Conservation (phyloP, 2,113 vertebrate genomes). For the Eretmochelys imbricata region DNA sequence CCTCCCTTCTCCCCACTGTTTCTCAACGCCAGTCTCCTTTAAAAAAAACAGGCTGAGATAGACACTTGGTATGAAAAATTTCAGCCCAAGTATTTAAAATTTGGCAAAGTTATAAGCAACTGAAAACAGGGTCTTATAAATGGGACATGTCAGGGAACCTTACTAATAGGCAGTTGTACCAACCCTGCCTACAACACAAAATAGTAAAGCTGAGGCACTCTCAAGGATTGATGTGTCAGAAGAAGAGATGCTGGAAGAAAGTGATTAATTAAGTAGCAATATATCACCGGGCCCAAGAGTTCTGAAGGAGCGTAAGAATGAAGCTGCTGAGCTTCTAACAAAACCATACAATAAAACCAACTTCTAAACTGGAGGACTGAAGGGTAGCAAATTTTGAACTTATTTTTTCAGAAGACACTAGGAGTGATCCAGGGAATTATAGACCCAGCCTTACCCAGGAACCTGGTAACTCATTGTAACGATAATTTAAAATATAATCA, state of each 20-base stretch:
- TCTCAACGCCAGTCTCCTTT: background rate
- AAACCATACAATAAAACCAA: slow-evolving; percentile 23
- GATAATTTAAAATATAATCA: slow-evolving; percentile 54
- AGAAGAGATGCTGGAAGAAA: slow-evolving; percentile 29
- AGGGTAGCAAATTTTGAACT: background rate
- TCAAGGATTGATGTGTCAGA: background rate
- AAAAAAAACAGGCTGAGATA: background rate
- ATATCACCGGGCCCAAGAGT: slow-evolving; percentile 33
- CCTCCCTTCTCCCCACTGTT: background rate
- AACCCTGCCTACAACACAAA: background rate
- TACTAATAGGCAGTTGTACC: slow-evolving; percentile 27
- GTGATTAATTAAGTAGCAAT: slow-evolving; percentile 22
- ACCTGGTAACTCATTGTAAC: slow-evolving; percentile 27
- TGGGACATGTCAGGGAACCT: slow-evolving; percentile 21
- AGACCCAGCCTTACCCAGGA: slow-evolving; percentile 41
- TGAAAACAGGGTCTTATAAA: slow-evolving; percentile 21
- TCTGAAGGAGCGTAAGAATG: background rate
- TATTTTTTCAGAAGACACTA: background rate
- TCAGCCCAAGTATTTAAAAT: background rate
- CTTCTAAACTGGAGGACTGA: background rate
- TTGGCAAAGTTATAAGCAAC: background rate
- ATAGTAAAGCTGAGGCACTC: slow-evolving; percentile 6
- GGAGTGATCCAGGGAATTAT: background rate
- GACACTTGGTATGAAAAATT: slow-evolving; percentile 8
- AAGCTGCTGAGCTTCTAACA: background rate